Percentiles rank a stretch among this genome's conserved stretches.
phyloP scores from a whole-genome alignment of 2,113 vertebrate species.

The Helogale parvula region DNA sequence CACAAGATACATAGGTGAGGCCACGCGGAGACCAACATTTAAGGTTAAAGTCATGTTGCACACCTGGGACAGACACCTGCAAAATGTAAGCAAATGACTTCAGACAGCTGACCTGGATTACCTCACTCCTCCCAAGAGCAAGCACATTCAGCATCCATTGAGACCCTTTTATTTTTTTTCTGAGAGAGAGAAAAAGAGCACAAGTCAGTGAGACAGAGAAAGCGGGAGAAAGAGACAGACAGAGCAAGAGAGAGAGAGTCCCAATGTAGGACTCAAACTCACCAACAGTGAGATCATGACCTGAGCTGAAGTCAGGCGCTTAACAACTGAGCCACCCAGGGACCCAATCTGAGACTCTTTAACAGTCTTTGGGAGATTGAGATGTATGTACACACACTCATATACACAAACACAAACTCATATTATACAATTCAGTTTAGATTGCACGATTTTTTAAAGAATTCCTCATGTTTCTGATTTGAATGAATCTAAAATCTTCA shows the following conservation, averaged over 20 bases:
- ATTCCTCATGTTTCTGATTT: constrained; percentile 29
- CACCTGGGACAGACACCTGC: neutral
- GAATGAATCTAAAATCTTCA: constrained; percentile 57
- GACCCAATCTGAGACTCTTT: neutral
- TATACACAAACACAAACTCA: neutral
- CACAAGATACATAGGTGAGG: neutral
- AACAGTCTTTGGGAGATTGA: neutral
- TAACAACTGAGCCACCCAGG: too few species aligned
- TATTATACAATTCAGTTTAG: constrained; percentile 39
- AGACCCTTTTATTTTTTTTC: neutral
- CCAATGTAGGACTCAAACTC: too few species aligned
- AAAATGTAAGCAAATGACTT: neutral
- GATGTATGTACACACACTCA: neutral
- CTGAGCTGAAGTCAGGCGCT: too few species aligned
- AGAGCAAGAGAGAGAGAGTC: too few species aligned
- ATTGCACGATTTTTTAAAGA: neutral
- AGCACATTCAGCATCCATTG: neutral
- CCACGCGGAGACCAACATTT: neutral
- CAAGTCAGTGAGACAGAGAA: too few species aligned
- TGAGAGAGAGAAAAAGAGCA: too few species aligned
- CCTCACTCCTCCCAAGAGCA: neutral
- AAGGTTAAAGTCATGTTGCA: neutral
- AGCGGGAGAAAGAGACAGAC: too few species aligned
- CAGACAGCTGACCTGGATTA: neutral
- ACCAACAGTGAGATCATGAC: too few species aligned